A percentile compares a stretch with the other conserved stretches of the same genome.
Evolutionary conservation across 2,797 vertebrate genomes (phyloP).

Genomic region (Salarias fasciatus): DNA sequence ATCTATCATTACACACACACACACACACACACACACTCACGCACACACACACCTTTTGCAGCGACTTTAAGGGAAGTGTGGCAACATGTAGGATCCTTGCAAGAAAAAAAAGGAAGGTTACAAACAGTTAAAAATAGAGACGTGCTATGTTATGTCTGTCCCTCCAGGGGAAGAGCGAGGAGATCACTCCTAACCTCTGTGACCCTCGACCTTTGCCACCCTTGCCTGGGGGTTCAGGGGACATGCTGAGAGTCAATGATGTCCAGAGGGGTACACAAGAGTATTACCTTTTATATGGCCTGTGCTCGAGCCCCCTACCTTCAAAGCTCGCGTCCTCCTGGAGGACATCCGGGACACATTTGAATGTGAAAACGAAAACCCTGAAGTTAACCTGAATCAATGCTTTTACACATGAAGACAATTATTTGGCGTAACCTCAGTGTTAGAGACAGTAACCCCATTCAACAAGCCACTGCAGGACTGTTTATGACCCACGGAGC

Average conservation of each 20-base stretch:
- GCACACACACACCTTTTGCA: constrained; percentile 26
- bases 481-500: background rate
- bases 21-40: constrained; percentile 21
- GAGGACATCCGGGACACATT: constrained; percentile 20
- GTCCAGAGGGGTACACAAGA: constrained; percentile 61
- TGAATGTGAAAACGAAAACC: too few relatives aligned
- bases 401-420: too few relatives aligned
- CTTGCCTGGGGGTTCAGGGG: constrained; percentile 41
- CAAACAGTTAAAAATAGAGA: constrained; percentile 59
- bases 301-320: constrained; percentile 26
- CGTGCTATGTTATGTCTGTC: constrained; percentile 41
- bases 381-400: too few relatives aligned
- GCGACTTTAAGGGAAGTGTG: constrained; percentile 28
- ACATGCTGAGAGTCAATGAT: constrained; percentile 67
- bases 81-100: constrained; percentile 22
- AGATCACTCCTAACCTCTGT: constrained; percentile 54
- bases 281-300: constrained; percentile 46
- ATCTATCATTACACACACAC: constrained; percentile 67
- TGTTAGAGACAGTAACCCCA: constrained; percentile 1
- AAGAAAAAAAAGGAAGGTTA: constrained; percentile 27
- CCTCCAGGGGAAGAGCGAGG: constrained; percentile 44
- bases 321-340: constrained; percentile 39
- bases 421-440: constrained; percentile 2
- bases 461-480: constrained; percentile 11
- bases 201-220: constrained; percentile 57